Conservation (phyloP, 2,797 vertebrate species). For the Schizopygopsis pylzovi region DNA sequence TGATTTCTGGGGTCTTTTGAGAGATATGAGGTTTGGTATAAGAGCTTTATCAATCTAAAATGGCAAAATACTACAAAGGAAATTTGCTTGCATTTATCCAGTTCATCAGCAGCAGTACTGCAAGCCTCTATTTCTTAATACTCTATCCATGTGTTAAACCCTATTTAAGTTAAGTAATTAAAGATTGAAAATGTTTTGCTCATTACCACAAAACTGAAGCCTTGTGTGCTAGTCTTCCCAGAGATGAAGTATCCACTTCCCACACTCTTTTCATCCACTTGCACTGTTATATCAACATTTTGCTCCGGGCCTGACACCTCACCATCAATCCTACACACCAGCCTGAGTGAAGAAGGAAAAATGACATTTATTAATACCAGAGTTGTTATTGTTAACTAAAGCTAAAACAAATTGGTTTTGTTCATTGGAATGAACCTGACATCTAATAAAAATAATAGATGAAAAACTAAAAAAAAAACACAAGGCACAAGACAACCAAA, state of each 20-base stretch:
- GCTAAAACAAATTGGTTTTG: background rate
- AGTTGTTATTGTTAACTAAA: background rate
- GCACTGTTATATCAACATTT: constrained; percentile 76
- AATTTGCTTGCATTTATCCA: background rate
- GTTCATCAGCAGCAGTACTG: background rate
- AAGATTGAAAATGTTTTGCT: background rate
- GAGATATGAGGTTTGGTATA: background rate
- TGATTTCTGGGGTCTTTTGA: constrained; percentile 83
- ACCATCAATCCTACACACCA: constrained; percentile 82
- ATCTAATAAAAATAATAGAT: background rate
- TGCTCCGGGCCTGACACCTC: constrained; percentile 51
- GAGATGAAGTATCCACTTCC: constrained; percentile 75
- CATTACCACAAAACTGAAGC: constrained; percentile 87
- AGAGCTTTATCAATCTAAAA: background rate
- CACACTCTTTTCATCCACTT: constrained; percentile 74
- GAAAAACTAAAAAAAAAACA: background rate
- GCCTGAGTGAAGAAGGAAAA: constrained; percentile 64
- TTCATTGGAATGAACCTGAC: background rate
- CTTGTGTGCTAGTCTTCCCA: constrained; percentile 73
- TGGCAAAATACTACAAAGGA: background rate
- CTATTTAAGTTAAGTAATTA: background rate
- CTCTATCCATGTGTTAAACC: background rate
- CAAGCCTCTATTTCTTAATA: background rate
- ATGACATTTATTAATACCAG: background rate
- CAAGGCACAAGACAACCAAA: too few relatives aligned